Percentiles rank a stretch among this genome's conserved stretches.
Evolutionary conservation across 2,797 vertebrate genomes (phyloP).

Genomic region (Cheracebus regulus): DNA sequence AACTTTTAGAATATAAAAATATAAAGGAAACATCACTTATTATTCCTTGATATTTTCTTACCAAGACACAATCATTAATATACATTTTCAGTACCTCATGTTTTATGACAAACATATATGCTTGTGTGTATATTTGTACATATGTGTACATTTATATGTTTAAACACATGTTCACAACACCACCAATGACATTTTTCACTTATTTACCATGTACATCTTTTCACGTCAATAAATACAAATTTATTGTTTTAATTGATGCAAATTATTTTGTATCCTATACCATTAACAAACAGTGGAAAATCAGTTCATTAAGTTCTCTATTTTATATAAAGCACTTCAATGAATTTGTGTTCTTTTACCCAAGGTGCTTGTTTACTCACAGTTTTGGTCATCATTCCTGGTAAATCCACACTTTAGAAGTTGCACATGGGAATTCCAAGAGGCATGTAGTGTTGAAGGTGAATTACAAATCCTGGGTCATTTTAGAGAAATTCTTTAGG

Average conservation of each 20-base stretch:
- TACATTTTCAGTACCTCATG: neutral
- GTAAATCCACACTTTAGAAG: neutral
- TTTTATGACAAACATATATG: neutral
- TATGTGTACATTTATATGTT: neutral
- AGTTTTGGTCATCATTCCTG: neutral
- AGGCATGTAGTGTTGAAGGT: neutral
- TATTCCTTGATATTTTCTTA: neutral
- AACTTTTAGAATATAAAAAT: neutral
- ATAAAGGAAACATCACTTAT: neutral
- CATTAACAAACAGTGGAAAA: neutral
- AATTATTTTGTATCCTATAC: neutral
- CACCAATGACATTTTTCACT: neutral
- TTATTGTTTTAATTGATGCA: neutral
- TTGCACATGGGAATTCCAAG: neutral
- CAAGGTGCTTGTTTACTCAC: neutral
- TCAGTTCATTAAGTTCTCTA: neutral
- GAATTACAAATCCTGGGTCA: neutral
- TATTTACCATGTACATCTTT: neutral
- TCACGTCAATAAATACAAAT: neutral
- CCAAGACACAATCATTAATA: neutral
- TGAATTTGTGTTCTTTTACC: neutral
- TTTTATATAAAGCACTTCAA: neutral
- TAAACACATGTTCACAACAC: neutral
- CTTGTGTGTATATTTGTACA: neutral
- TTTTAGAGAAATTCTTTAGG: neutral